A percentile compares a stretch with the other conserved stretches of the same genome.
Evolutionary conservation across 2,113 vertebrate genomes (phyloP).

Genomic region (Sarotherodon lohbergeri): DNA sequence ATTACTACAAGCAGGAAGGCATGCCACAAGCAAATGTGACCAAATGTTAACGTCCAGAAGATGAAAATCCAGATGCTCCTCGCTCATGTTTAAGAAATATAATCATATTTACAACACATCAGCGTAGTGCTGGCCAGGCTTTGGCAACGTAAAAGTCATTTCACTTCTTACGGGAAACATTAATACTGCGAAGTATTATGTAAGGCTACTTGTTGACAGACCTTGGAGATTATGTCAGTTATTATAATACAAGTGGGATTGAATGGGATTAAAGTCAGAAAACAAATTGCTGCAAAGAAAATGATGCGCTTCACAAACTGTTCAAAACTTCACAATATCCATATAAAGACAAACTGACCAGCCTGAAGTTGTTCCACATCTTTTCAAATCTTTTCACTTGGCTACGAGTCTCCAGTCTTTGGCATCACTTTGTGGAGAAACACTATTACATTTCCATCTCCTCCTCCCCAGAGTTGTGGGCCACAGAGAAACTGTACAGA

Average conservation of each 20-base stretch:
- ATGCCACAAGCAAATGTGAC: not conserved
- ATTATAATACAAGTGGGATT: not conserved
- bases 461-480: conserved; percentile 62
- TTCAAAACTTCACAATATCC: not conserved
- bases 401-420: not conserved
- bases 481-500: conserved; percentile 41
- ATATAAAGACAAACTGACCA: not conserved
- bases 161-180: not conserved
- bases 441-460: conserved; percentile 75
- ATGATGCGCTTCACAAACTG: not conserved
- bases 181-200: not conserved
- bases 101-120: not conserved
- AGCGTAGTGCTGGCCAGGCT: not conserved
- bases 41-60: not conserved
- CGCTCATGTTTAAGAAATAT: not conserved
- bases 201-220: not conserved
- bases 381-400: not conserved
- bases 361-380: not conserved
- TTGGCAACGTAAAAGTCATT: conserved; percentile 10
- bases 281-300: not conserved
- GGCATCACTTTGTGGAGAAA: not conserved
- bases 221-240: not conserved
- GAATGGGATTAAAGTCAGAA: not conserved
- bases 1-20: conserved; percentile 5
- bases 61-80: not conserved